Evolutionary conservation across 1,140 invertebrate genomes (phyloP).

Genomic region (Tenebrio molitor): DNA sequence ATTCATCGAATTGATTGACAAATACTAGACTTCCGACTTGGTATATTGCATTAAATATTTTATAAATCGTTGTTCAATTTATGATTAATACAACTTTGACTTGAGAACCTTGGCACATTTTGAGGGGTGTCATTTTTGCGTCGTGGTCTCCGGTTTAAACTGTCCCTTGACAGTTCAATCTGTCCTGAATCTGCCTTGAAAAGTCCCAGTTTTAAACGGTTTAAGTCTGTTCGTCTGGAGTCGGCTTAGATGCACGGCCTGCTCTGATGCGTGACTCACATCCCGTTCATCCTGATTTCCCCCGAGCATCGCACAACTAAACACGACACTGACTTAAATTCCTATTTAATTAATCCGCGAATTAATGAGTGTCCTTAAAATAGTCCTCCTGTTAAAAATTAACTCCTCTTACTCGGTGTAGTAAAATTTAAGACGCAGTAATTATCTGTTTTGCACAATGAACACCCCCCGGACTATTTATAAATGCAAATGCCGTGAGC

Average conservation of each 20-base stretch:
- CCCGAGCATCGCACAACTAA: constrained; percentile 30
- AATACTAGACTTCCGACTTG: too few relatives aligned
- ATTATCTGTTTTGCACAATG: constrained; percentile 21
- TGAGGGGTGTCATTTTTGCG: too few relatives aligned
- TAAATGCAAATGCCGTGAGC: constrained; percentile 35
- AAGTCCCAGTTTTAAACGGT: constrained; percentile 4
- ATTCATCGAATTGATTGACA: too few relatives aligned
- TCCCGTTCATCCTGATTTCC: constrained; percentile 38
- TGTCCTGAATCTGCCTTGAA: not conserved
- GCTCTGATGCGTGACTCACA: constrained; percentile 40
- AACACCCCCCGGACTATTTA: constrained; percentile 37
- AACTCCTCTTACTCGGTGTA: not conserved
- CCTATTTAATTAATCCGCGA: constrained; percentile 19
- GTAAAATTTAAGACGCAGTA: not conserved
- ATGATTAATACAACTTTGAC: too few relatives aligned
- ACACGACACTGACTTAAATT: constrained; percentile 41
- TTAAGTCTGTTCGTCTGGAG: constrained; percentile 7
- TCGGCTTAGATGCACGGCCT: constrained; percentile 19
- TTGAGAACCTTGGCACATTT: too few relatives aligned
- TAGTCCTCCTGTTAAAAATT: constrained; percentile 8
- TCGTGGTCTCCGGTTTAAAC: too few relatives aligned
- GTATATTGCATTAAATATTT: too few relatives aligned
- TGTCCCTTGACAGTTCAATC: constrained; percentile 19
- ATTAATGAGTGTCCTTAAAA: constrained; percentile 20
- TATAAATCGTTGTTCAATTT: too few relatives aligned